Evolutionary conservation across 64 coral and sea anemone species (phyloP).

Genomic region (Porites lutea): DNA sequence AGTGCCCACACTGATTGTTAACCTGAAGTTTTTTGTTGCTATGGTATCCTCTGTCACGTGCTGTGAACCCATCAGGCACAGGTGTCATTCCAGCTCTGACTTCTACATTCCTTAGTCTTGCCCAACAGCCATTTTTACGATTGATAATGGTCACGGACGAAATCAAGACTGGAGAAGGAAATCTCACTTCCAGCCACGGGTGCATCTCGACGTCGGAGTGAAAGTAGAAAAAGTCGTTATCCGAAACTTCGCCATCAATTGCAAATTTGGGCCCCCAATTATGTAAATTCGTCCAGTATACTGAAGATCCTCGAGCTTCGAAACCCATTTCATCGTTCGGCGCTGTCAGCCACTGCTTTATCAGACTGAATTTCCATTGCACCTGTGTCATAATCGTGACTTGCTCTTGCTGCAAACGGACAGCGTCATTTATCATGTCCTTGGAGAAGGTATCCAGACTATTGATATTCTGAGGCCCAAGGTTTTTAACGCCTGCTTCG

Average conservation of each 20-base stretch:
- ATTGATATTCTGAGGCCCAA: too few relatives aligned
- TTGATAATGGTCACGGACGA: constrained; percentile 5
- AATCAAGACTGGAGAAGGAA: background rate
- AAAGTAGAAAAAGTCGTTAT: background rate
- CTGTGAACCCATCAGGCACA: background rate
- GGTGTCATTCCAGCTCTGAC: constrained; percentile 12
- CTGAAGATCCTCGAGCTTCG: constrained; percentile 15
- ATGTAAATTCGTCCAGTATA: background rate
- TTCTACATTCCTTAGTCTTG: constrained; percentile 15
- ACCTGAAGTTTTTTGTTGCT: background rate
- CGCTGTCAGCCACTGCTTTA: background rate
- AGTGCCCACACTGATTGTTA: background rate
- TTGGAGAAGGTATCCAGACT: too few relatives aligned
- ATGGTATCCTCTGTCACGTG: background rate
- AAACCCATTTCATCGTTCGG: background rate
- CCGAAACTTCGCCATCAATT: background rate
- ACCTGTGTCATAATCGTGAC: too few relatives aligned
- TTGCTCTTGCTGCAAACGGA: too few relatives aligned
- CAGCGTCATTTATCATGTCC: too few relatives aligned
- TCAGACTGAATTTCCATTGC: background rate
- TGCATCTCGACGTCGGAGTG: background rate
- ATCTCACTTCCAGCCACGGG: constrained; percentile 14
- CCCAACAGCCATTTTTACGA: background rate
- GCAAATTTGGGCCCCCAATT: background rate
- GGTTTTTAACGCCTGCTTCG: too few relatives aligned